Base-by-base conservation (phyloP, 2,113 vertebrate species). In the Dipodomys merriami region DNA sequence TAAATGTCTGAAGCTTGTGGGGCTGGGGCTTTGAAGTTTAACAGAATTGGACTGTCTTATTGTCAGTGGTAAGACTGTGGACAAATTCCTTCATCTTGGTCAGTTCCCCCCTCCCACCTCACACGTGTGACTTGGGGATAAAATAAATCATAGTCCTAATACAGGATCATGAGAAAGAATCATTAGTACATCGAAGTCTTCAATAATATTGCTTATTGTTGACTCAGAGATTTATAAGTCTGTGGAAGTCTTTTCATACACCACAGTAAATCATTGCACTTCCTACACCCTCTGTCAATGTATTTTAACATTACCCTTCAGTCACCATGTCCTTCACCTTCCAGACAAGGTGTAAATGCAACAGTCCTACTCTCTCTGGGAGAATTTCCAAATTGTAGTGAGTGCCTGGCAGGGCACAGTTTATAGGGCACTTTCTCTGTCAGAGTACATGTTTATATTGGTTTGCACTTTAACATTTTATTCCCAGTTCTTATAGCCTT, bases 291-390 rank as follows among this genome's bases (percentile, higher is more conserved):
- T 84, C 71, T 96, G 30, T 80, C 0, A 27, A 33, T 8, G 9
- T 83, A 35, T 86, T 91, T 93, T 90, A 94, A 93, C 80, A 64
- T 94, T 57, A 88, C 29, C 49, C 4, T 33, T 91, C 25, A 92
- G 9, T 15, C 87, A n/a, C 33, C 77, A 69, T 85, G 46, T 94
- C 79, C 39, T 95, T 76, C 87, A 20, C 94, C 33, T 96, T 33
- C 68, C 73, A 64, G 25, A 60, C 25, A n/a, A 88, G 73, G 49
- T 90, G 46, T 78, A 77, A 97, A 74, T 88, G 22, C 39, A 83
- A 39, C 62, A 93, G 65, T 80, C 95, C 80, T 96, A 49, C 88
- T 96, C 78, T 97, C 95, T 74, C 19, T 88, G 30, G 82, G 93
- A 94, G 78, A 94, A 96, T 86, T 96, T 96, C 77, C 57, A 79